A percentile compares a stretch with the other conserved stretches of the same genome.
These are phyloP conservation scores for Drosophila cracens DNA, from an alignment of 2,888 invertebrate species.

Conservation along the genomic window DNA sequence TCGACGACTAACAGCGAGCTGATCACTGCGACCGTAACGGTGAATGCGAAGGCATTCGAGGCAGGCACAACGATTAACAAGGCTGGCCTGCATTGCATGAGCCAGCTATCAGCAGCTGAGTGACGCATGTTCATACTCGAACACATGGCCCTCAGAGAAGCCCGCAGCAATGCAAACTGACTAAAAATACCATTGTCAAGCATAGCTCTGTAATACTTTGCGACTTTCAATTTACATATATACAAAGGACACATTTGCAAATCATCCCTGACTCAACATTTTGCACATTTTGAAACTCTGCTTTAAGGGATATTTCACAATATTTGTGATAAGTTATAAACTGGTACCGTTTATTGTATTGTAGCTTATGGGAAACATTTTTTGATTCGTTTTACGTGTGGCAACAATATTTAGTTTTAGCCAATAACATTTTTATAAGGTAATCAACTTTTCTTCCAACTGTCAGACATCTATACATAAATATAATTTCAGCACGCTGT, in stretches of 20 bases:
- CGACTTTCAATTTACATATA: background rate
- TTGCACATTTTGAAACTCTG: background rate
- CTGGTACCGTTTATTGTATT: background rate
- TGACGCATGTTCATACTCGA: no score
- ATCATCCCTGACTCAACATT: constrained; percentile 1
- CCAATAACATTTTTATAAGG: background rate
- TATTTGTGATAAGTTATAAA: constrained; percentile 2
- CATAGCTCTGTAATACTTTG: background rate
- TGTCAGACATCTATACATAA: background rate
- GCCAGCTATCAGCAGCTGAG: no score
- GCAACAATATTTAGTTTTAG: background rate
- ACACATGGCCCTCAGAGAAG: background rate
- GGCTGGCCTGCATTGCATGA: no score
- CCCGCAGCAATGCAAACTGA: constrained; percentile 11
- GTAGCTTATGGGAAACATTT: background rate
- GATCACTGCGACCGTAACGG: no score
- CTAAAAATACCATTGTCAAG: constrained; percentile 10
- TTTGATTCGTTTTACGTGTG: background rate
- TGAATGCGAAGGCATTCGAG: no score
- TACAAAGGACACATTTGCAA: background rate
- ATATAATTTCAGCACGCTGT: background rate
- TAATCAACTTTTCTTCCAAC: background rate
- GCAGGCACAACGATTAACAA: no score
- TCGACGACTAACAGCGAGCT: no score
- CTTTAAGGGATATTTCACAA: constrained; percentile 3